Conservation (phyloP, 2,113 vertebrate species). For the Mellivora capensis region DNA sequence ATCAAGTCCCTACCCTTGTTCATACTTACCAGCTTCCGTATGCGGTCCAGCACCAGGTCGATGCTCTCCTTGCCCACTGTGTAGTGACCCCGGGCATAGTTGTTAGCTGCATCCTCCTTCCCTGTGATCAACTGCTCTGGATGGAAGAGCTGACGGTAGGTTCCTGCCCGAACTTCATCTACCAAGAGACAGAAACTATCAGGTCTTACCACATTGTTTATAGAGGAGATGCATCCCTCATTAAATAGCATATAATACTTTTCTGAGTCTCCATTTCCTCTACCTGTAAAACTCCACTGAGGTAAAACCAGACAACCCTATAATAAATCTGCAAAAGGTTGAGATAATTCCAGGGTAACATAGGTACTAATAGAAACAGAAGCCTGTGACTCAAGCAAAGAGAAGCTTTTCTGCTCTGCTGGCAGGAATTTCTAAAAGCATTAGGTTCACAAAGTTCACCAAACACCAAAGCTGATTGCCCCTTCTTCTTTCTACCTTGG, state of each 20-base stretch:
- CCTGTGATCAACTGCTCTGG: conserved; percentile 87
- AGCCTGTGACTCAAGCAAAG: not conserved
- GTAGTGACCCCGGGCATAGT: conserved; percentile 87
- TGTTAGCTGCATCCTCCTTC: conserved; percentile 88
- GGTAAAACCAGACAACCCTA: not conserved
- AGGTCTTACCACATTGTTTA: not conserved
- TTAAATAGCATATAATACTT: not conserved
- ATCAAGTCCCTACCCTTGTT: accelerated
- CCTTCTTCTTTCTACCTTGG: not conserved
- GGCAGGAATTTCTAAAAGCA: not conserved
- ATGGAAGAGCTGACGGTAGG: conserved; percentile 85
- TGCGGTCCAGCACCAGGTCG: conserved; percentile 84
- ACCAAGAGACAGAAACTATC: not conserved
- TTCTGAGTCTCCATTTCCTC: not conserved
- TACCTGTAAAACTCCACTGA: not conserved
- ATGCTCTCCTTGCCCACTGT: conserved; percentile 88
- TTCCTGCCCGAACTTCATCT: conserved; percentile 86
- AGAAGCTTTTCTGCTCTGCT: not conserved
- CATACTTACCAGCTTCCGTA: conserved; percentile 85
- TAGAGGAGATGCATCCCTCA: not conserved
- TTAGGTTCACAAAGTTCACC: not conserved
- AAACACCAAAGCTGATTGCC: not conserved
- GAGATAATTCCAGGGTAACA: not conserved
- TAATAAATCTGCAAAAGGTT: not conserved
- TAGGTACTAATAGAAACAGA: not conserved